These are phyloP conservation scores for Lithophane leautieri DNA, from an alignment of 2,888 invertebrate genomes.

Conservation along the genomic window DNA sequence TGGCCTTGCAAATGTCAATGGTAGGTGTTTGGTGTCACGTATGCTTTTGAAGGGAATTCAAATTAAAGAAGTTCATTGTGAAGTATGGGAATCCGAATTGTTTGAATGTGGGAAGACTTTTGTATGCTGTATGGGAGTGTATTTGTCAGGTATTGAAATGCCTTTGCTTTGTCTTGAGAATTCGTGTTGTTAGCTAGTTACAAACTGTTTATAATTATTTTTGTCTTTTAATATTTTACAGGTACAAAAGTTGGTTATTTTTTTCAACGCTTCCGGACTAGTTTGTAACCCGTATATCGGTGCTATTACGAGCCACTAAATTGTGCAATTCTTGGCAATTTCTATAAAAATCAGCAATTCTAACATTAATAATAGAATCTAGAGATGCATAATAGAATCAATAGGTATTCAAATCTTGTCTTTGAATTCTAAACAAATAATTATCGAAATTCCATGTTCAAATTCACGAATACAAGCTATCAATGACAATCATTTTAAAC, in stretches of 20 bases:
- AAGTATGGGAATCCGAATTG: conserved; percentile 23
- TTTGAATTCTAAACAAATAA: conserved; percentile 4
- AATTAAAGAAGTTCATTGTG: conserved; percentile 48
- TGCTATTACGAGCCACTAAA: no score
- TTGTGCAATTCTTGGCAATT: no score
- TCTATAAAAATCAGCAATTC: no score
- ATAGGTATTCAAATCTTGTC: background rate
- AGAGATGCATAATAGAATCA: background rate
- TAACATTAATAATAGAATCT: no score
- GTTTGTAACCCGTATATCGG: background rate
- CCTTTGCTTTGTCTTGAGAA: no score
- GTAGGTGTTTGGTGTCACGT: conserved; percentile 40
- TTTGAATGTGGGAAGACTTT: conserved; percentile 26
- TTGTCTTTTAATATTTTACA: background rate
- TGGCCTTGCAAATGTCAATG: conserved; percentile 49
- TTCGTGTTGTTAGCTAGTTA: no score
- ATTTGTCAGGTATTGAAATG: no score
- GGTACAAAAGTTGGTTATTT: background rate
- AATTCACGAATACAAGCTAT: conserved; percentile 3
- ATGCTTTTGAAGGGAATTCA: conserved; percentile 55
- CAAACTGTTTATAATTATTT: no score
- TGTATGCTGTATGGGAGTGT: background rate
- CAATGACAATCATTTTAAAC: conserved; percentile 20
- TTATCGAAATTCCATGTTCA: conserved; percentile 2
- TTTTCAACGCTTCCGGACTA: no score